Conservation (phyloP, 2,888 invertebrate species). For the Lapara coniferarum region DNA sequence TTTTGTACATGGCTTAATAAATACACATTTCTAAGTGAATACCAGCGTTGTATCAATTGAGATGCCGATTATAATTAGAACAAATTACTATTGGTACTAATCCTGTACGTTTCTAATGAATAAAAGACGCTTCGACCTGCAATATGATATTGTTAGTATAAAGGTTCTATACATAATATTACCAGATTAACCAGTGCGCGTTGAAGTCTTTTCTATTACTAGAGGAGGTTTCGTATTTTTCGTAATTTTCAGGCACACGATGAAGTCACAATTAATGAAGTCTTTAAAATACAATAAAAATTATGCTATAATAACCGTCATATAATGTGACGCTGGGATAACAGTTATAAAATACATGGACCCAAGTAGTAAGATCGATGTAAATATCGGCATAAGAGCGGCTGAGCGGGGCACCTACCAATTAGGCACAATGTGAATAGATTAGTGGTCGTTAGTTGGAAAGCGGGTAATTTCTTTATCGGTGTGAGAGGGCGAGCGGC, state of each 20-base stretch:
- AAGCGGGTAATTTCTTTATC: conserved; percentile 76
- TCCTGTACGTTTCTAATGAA: too few relatives aligned
- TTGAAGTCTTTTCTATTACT: conserved; percentile 49
- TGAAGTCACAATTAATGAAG: not conserved
- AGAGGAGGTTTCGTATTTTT: not conserved
- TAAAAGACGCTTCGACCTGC: too few relatives aligned
- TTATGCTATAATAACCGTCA: not conserved
- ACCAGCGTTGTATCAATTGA: too few relatives aligned
- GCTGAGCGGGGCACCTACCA: conserved; percentile 49
- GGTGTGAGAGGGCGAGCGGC: conserved; percentile 59
- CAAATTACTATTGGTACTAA: too few relatives aligned
- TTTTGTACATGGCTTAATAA: too few relatives aligned
- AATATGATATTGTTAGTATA: not conserved
- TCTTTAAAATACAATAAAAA: not conserved
- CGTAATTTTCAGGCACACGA: not conserved
- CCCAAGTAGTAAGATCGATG: conserved; percentile 32
- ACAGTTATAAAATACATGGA: not conserved
- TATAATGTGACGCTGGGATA: conserved; percentile 10
- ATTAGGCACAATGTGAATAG: conserved; percentile 53
- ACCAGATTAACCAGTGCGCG: conserved; percentile 38
- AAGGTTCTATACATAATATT: not conserved
- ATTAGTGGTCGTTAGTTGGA: conserved; percentile 65
- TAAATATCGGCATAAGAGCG: conserved; percentile 26
- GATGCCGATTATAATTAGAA: too few relatives aligned
- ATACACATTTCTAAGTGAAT: too few relatives aligned